Evolutionary conservation across 2,888 invertebrate genomes (phyloP), one percentile per base, ranked within the genome.

Genomic region (Achlya flavicornis): DNA sequence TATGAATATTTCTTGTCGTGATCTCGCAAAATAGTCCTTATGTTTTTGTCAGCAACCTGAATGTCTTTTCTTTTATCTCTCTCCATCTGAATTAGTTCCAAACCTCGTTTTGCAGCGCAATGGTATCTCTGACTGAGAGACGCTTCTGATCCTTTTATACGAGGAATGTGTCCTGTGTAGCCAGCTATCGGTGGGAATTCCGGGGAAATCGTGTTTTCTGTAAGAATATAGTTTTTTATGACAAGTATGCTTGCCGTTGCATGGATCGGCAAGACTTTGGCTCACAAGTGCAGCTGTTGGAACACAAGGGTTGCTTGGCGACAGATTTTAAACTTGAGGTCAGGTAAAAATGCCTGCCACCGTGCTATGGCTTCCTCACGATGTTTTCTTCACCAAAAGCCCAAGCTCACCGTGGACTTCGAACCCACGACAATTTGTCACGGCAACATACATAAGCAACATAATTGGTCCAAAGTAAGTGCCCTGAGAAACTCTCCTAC

Each of bases 161-260:
- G 93, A 4, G 96, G 96, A 67, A 96, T 96, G 81, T 96, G 96
- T 4, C 96, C 96, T 0, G 96, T 96, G 85, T 96, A 96, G 10
- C 96, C 96, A 0, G 96, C 95, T 75, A 96, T 96, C 16, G 96
- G 96, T 26, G 96, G 96, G 74, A 94, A 95, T 79, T 96, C 96
- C 0, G 96, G 94, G 8, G 96, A 95, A 82, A 95, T 93, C 69
- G 95, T 94, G 85, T 95, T 95, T 75, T 95, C 96, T 96, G 91
- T 64, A 92, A 89, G 65, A 68, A 61, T 63, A 61, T 57, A 62
- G 19, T 16, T 46, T 58, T n/a, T 46, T n/a, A n/a, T 19, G 38
- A 43, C 16, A 8, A 63, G 14, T 26, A 26, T 26, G 26, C 26
- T 2, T 26, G 26, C 26, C 26, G 26, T 26, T 2, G 26, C 26